Conservation (phyloP, 2,888 invertebrate genomes). For the Tromatobia lineatoria region DNA sequence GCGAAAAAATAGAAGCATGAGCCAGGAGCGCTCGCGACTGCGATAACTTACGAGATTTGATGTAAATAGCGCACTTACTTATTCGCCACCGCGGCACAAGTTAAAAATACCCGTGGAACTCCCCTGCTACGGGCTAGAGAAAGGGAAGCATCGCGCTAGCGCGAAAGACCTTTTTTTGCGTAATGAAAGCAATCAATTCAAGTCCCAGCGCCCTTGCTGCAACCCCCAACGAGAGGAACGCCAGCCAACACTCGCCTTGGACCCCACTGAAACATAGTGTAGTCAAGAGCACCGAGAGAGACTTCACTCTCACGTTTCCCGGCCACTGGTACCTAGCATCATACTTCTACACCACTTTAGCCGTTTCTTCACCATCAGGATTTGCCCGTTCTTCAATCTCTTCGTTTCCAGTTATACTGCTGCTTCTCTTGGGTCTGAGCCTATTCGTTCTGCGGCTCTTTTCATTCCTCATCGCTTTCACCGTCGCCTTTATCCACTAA, state of each 20-base stretch:
- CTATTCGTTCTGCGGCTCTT: conserved; percentile 3
- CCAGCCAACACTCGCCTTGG: conserved; percentile 37
- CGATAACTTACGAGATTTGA: conserved; percentile 84
- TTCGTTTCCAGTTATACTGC: background rate
- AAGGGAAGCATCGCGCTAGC: conserved; percentile 71
- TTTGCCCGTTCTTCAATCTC: conserved; percentile 12
- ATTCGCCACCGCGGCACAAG: conserved; percentile 82
- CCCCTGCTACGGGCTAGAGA: conserved; percentile 42
- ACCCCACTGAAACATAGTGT: conserved; percentile 35
- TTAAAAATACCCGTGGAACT: conserved; percentile 79
- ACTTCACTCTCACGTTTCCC: background rate
- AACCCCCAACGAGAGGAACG: conserved; percentile 63
- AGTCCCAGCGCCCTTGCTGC: conserved; percentile 77
- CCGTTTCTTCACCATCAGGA: conserved; percentile 26
- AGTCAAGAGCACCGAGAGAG: conserved; percentile 33
- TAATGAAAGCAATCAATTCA: conserved; percentile 85
- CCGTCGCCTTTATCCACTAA: background rate
- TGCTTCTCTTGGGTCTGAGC: background rate
- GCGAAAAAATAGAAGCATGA: conserved; percentile 59
- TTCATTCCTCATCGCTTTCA: conserved; percentile 9
- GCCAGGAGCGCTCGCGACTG: conserved; percentile 56
- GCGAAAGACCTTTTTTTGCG: conserved; percentile 78
- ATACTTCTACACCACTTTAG: conserved; percentile 39
- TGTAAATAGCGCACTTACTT: conserved; percentile 85
- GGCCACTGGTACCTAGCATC: conserved; percentile 15